Evolutionary conservation across 2,888 invertebrate genomes (phyloP).

Genomic region (Stegana nigrithorax): DNA sequence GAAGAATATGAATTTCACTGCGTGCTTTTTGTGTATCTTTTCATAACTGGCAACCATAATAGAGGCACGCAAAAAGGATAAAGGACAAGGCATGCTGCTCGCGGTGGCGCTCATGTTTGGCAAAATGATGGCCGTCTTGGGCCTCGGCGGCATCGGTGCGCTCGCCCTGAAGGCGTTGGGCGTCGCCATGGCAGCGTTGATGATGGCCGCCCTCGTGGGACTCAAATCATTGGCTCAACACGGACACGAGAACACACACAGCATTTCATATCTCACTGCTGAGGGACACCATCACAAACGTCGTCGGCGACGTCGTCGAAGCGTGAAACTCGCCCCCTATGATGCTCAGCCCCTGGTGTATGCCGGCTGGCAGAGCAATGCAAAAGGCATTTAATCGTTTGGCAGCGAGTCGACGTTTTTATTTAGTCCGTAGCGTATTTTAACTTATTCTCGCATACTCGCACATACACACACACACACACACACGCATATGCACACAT

Average conservation of each 20-base stretch:
- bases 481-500: background rate
- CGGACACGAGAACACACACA: constrained; percentile 69
- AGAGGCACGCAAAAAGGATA: constrained; percentile 75
- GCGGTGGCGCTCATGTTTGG: constrained; percentile 80
- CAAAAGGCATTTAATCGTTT: constrained; percentile 21
- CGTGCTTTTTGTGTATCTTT: background rate
- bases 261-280: constrained; percentile 70
- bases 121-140: constrained; percentile 80
- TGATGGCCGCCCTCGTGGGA: constrained; percentile 81
- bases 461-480: too few species aligned
- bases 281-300: constrained; percentile 63
- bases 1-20: too few species aligned
- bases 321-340: constrained; percentile 1
- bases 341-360: constrained; percentile 69
- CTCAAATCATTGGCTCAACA: constrained; percentile 77
- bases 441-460: too few species aligned
- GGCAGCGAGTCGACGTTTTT: too few species aligned
- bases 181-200: constrained; percentile 78
- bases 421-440: background rate
- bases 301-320: constrained; percentile 55
- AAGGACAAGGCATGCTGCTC: constrained; percentile 72
- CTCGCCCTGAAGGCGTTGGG: constrained; percentile 83
- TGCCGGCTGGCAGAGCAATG: constrained; percentile 68
- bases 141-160: constrained; percentile 80
- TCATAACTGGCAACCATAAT: constrained; percentile 26